A percentile compares a stretch with the other conserved stretches of the same genome.
Conservation (phyloP, 2,113 vertebrate species). For the Bujurquina vittata region DNA sequence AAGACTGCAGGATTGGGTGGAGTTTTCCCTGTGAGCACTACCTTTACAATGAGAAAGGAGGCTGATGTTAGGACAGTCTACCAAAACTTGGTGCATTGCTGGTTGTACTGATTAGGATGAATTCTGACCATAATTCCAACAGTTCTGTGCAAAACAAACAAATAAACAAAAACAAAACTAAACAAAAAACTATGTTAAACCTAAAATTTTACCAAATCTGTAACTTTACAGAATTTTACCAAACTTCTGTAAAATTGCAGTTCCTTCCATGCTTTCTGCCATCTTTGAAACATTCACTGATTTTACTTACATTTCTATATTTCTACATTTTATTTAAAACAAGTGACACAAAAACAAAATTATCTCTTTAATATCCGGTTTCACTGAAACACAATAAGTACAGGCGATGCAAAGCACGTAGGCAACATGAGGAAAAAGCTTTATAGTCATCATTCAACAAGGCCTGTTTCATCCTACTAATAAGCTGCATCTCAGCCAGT, state of each 20-base stretch:
- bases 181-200: no score
- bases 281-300: background rate
- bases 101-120: background rate
- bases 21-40: background rate
- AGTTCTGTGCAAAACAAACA: background rate
- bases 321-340: background rate
- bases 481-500: background rate
- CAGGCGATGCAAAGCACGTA: slow-evolving; percentile 17
- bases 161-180: no score
- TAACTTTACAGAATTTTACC: no score
- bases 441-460: background rate
- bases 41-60: background rate
- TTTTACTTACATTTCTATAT: background rate
- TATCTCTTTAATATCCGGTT: slow-evolving; percentile 10
- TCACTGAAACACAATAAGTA: slow-evolving; percentile 19
- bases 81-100: background rate
- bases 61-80: background rate
- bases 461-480: background rate
- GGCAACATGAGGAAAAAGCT: background rate
- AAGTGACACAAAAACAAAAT: background rate
- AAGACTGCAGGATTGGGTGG: background rate
- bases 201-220: background rate
- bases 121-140: background rate
- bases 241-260: background rate
- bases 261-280: background rate